phyloP scores from a whole-genome alignment of 37 sponge, comb jelly and placozoan genomes.

The Haliclona indistincta region DNA sequence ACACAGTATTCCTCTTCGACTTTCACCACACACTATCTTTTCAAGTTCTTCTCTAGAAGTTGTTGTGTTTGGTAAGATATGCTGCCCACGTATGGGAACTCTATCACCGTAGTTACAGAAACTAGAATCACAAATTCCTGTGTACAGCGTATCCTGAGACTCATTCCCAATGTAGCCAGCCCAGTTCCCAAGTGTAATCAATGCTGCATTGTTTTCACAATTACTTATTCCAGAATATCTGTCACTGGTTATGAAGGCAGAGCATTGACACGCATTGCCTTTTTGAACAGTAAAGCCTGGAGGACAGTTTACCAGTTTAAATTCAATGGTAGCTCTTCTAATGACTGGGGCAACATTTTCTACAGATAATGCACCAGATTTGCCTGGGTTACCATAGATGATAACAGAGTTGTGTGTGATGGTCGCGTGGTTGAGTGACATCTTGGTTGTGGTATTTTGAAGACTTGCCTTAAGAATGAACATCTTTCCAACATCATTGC shows the following conservation, averaged over 20 bases:
- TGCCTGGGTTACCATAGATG: neutral
- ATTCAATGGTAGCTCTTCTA: neutral
- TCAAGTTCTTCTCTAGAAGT: neutral
- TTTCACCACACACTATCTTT: neutral
- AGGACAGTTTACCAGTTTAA: neutral
- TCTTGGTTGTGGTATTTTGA: too few relatives aligned
- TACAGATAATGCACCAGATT: neutral
- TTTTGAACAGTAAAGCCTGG: neutral
- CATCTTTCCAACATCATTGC: neutral
- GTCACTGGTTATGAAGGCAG: neutral
- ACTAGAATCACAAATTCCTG: neutral
- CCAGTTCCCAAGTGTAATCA: slow-evolving; percentile 17
- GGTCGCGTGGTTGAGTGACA: too few relatives aligned
- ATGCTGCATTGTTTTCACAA: slow-evolving; percentile 14
- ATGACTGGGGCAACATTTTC: neutral
- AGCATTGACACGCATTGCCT: slow-evolving; percentile 15
- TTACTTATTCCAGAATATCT: neutral
- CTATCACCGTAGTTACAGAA: neutral
- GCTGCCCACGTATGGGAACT: neutral
- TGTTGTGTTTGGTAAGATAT: neutral
- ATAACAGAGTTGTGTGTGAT: neutral
- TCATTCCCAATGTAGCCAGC: slow-evolving; percentile 13
- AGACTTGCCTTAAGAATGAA: neutral
- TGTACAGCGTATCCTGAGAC: slow-evolving; percentile 5
- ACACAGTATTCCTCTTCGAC: neutral